phyloP scores from a whole-genome alignment of 2,113 vertebrate genomes.

The Pristiophorus japonicus region DNA sequence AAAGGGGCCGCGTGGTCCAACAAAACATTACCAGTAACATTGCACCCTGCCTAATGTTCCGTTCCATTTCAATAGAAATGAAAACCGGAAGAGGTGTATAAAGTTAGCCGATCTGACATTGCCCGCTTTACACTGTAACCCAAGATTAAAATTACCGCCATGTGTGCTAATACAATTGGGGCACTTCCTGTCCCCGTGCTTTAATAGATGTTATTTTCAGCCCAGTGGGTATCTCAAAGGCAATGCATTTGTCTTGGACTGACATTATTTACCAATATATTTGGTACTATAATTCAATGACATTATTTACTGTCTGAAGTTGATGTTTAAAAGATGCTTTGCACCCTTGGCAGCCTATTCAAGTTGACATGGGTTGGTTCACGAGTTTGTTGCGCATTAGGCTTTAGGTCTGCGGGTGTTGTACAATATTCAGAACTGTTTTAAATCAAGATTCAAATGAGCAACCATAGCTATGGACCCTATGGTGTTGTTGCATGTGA shows the following conservation, averaged over 20 bases:
- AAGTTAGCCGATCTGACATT: not conserved
- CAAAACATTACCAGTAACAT: too few relatives aligned
- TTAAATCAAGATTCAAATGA: not conserved
- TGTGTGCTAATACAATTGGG: not conserved
- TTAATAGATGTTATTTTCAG: not conserved
- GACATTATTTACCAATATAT: too few relatives aligned
- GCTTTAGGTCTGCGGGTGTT: too few relatives aligned
- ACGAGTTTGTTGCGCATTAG: not conserved
- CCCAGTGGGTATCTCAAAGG: not conserved
- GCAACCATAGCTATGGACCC: too few relatives aligned
- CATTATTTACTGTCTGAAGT: not conserved
- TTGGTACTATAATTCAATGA: not conserved
- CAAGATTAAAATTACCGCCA: not conserved
- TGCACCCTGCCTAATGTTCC: too few relatives aligned
- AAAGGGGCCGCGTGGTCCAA: too few relatives aligned
- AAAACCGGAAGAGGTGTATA: too few relatives aligned
- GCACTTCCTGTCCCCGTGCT: not conserved
- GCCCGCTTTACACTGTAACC: not conserved
- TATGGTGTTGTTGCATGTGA: not conserved
- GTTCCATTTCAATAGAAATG: too few relatives aligned
- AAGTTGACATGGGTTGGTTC: not conserved
- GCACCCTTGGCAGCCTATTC: not conserved
- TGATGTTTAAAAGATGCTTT: conserved; percentile 20
- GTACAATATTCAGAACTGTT: too few relatives aligned
- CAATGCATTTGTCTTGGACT: too few relatives aligned